Evolutionary conservation across 2,888 invertebrate genomes (phyloP), one percentile per base, ranked within the genome.

Genomic region (Xestia sexstrigata): DNA sequence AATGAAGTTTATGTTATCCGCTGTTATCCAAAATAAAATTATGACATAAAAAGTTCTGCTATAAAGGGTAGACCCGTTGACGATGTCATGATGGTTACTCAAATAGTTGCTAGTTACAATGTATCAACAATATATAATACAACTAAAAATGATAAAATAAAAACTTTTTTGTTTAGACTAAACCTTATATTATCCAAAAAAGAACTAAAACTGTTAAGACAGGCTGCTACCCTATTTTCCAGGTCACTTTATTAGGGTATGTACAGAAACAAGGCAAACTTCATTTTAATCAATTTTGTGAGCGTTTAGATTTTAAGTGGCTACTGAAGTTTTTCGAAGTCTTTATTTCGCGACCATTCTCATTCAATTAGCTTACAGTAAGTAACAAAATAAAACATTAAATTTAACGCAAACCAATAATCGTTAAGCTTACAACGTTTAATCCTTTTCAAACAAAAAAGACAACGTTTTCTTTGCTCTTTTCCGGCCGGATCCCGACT

Each of bases 391-490:
- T 52, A 39, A 71, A 35, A 62, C 45, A 63, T 79, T 45, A 52
- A 35, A 47, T 70, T n/a, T 20, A 45, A 30, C 20, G 52, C 35
- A 49, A 45, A 49, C 26, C 23, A 71, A 81, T 71, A 47, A 68
- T 77, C 70, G 62, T 77, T 77, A 77, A 67, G 70, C 82, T 70
- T 76, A 55, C 30, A 42, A 60, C 9, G 45, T 47, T 76, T 30
- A 81, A 76, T 45, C 67, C n/a, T 63, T 70, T 63, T 7, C 47
- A 35, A 58, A 66, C 45, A 60, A 45, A 81, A 83, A 78, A 62
- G 8, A 15, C n/a, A 71, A 76, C 17, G 8, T 15, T 67, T 67
- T 73, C 17, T 58, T 39, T 62, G 35, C 39, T 30, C 23, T 73
- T 73, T 58, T 39, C 26, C 47, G 6, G 23, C 11, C 5, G 9